A percentile compares a stretch with the other conserved stretches of the same genome.
These are phyloP conservation scores for Scopus umbretta DNA, from an alignment of 2,113 vertebrate genomes.

Conservation along the genomic window DNA sequence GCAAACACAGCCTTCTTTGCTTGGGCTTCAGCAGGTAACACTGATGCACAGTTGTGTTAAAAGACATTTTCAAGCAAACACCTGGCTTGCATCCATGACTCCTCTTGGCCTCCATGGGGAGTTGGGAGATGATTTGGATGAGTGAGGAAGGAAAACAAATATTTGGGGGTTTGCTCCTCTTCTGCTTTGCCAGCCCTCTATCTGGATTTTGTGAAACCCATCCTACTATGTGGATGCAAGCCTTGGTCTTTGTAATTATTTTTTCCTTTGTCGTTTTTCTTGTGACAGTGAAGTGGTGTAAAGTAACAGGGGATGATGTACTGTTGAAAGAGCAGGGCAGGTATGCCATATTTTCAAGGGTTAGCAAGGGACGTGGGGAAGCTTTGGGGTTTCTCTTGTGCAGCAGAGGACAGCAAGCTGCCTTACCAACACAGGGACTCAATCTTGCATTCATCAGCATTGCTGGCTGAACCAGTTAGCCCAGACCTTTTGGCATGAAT, in stretches of 20 bases:
- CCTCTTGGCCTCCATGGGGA: background rate
- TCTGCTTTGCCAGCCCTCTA: background rate
- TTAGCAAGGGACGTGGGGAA: background rate
- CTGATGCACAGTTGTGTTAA: background rate
- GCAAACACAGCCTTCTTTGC: background rate
- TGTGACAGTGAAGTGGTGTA: background rate
- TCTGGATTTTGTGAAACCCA: background rate
- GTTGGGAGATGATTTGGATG: background rate
- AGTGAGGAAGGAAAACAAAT: background rate
- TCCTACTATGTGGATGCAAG: background rate
- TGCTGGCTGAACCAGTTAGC: background rate
- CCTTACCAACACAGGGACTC: background rate
- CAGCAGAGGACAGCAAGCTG: background rate
- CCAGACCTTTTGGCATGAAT: background rate
- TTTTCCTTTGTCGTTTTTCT: background rate
- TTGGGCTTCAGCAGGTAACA: background rate
- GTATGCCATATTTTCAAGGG: background rate
- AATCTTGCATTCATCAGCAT: accelerated
- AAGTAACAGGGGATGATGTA: background rate
- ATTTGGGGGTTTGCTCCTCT: background rate
- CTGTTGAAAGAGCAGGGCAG: background rate
- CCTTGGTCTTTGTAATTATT: background rate
- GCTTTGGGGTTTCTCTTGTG: background rate
- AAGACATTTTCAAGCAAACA: background rate
- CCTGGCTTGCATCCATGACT: background rate